Evolutionary conservation across 2,888 invertebrate genomes (phyloP).

Genomic region (Nudaria mundana): DNA sequence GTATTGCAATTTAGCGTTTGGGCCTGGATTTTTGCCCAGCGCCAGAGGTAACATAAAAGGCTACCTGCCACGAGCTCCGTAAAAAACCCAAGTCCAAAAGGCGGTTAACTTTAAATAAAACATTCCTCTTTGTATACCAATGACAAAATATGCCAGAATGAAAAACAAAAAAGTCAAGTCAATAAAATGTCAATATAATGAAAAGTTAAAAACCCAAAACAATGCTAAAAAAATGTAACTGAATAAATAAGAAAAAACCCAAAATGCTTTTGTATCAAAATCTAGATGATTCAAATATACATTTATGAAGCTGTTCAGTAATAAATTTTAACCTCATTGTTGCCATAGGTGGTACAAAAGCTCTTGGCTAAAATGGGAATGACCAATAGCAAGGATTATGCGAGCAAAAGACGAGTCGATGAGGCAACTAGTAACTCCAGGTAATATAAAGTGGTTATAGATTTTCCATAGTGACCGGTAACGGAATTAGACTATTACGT

Average conservation of each 20-base stretch:
- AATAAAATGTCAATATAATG: background rate
- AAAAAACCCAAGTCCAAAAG: no score
- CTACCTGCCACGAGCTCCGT: no score
- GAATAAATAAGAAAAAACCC: constrained; percentile 12
- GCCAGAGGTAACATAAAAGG: no score
- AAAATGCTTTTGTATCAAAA: constrained; percentile 17
- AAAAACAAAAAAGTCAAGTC: background rate
- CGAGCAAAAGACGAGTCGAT: constrained; percentile 41
- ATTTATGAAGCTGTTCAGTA: background rate
- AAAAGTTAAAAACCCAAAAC: constrained; percentile 4
- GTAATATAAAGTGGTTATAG: no score
- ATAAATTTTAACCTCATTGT: background rate
- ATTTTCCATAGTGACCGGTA: no score
- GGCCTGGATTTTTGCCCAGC: no score
- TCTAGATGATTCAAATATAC: constrained; percentile 2
- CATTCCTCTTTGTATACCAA: background rate
- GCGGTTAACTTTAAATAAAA: no score
- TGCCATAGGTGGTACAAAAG: background rate
- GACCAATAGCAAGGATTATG: constrained; percentile 40
- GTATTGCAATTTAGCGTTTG: no score
- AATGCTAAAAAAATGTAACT: constrained; percentile 17
- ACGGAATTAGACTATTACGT: no score
- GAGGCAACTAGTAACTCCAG: constrained; percentile 63
- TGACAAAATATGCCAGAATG: background rate
- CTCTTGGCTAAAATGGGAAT: constrained; percentile 22